These are phyloP conservation scores for Hydriomena furcata DNA, from an alignment of 2,888 invertebrate genomes.

Conservation along the genomic window DNA sequence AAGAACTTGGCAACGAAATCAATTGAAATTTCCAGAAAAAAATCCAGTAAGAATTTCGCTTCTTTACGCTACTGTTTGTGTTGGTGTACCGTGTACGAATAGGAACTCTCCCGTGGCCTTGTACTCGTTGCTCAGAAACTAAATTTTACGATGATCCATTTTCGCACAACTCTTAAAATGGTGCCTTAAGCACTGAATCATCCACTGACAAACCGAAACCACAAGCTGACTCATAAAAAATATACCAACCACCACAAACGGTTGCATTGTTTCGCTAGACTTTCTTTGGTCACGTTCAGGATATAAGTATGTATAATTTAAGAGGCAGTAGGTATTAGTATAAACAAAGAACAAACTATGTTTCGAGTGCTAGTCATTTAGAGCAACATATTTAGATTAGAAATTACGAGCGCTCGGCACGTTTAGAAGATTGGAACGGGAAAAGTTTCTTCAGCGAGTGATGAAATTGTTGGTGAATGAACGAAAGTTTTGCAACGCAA, in stretches of 20 bases:
- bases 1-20: too few species aligned
- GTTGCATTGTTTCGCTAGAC: conserved; percentile 41
- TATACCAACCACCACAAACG: conserved; percentile 33
- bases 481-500: not conserved
- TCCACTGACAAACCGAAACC: conserved; percentile 42
- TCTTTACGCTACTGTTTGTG: not conserved
- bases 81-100: too few species aligned
- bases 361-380: conserved; percentile 24
- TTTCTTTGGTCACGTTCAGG: conserved; percentile 50
- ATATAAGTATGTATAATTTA: conserved; percentile 30
- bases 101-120: conserved; percentile 1
- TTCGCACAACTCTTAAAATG: conserved; percentile 42
- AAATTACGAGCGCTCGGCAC: conserved; percentile 28
- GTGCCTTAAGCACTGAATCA: conserved; percentile 50
- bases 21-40: too few species aligned
- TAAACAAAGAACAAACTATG: conserved; percentile 27
- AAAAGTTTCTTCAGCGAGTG: conserved; percentile 21
- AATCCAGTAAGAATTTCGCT: not conserved
- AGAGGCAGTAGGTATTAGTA: conserved; percentile 20
- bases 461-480: conserved; percentile 18
- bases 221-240: conserved; percentile 49
- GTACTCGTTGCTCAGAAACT: conserved; percentile 23
- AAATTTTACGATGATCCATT: conserved; percentile 44
- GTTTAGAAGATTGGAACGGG: conserved; percentile 19
- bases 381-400: conserved; percentile 30